Conservation (phyloP, 2,113 vertebrate species). For the Gadus macrocephalus region DNA sequence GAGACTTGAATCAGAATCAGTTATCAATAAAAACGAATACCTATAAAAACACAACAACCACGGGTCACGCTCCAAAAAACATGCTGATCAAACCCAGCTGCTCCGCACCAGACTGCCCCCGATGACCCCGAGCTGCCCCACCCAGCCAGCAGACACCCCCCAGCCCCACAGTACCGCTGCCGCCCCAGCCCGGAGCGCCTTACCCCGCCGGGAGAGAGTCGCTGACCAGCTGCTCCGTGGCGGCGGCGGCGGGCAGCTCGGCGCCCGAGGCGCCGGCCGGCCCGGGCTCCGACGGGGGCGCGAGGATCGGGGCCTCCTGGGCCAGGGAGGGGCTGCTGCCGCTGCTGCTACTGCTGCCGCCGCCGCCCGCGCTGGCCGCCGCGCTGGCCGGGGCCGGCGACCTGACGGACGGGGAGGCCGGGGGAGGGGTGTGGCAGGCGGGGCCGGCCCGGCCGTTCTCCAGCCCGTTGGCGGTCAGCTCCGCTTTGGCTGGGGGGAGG, state of each 20-base stretch:
- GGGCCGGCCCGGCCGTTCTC: conserved; percentile 59
- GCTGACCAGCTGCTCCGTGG: conserved; percentile 52
- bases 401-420: conserved; percentile 39
- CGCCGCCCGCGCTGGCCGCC: not conserved
- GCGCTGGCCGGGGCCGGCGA: conserved; percentile 22
- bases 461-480: conserved; percentile 56
- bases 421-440: conserved; percentile 45
- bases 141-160: too few relatives aligned
- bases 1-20: not conserved
- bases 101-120: too few relatives aligned
- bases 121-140: too few relatives aligned
- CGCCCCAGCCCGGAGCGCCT: conserved; percentile 34
- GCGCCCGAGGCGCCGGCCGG: conserved; percentile 23
- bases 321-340: conserved; percentile 32
- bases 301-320: conserved; percentile 32
- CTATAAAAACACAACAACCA: too few relatives aligned
- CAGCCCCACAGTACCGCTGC: too few relatives aligned
- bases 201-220: conserved; percentile 88
- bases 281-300: conserved; percentile 43
- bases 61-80: too few relatives aligned
- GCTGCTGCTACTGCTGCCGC: conserved; percentile 9
- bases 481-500: conserved; percentile 76
- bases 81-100: too few relatives aligned
- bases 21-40: too few relatives aligned
- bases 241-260: conserved; percentile 46